Base-by-base conservation (phyloP, 2,113 vertebrate species). In the Solea solea region DNA sequence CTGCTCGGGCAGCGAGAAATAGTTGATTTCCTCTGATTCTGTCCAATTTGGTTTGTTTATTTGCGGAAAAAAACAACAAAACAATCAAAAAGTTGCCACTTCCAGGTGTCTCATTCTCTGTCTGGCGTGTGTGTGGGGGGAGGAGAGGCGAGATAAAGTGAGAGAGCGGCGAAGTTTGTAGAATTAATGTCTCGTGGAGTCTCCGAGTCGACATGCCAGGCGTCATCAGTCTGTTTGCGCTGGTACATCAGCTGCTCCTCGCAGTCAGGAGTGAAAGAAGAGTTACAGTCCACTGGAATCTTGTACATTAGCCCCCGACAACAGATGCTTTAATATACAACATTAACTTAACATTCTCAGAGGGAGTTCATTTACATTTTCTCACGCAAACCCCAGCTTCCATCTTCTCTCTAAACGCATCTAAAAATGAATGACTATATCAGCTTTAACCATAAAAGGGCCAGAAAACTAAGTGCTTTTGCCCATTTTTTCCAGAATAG, bases 31-130 rank as follows among this genome's bases (percentile, higher is more conserved):
- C 42, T 75, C 66, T 45, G 80, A 65, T 76, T 86, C 58, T 15
- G 40, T 72, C 65, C 66, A 85, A 78, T 83, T 76, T 85, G 63
- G 61, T 68, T 78, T 7, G 15, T 81, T 60, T 69, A 44, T 72
- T 65, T 73, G 80, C 64, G 61, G 48, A 72, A 8, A 21, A 21
- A 21, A 21, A 21, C 1, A 21, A 21, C 1, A 21, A 51, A 69
- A 75, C 51, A 72, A 62, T 78, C 72, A 69, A 51, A 79, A 50
- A 46, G 46, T 7, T n/a, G 13, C 58, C 42, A 42, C 16, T 68
- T 66, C 52, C 42, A 60, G 14, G 9, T 66, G 69, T 51, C 42
- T 69, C 53, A n/a, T 50, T 71, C 48, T 68, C 6, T 48, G 51
- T 11, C 21, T 1, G 25, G 40, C 3, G 34, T 34, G 34, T 21